These are phyloP conservation scores for Indicator maculatus DNA, from an alignment of 2,113 vertebrate genomes.

Conservation along the genomic window DNA sequence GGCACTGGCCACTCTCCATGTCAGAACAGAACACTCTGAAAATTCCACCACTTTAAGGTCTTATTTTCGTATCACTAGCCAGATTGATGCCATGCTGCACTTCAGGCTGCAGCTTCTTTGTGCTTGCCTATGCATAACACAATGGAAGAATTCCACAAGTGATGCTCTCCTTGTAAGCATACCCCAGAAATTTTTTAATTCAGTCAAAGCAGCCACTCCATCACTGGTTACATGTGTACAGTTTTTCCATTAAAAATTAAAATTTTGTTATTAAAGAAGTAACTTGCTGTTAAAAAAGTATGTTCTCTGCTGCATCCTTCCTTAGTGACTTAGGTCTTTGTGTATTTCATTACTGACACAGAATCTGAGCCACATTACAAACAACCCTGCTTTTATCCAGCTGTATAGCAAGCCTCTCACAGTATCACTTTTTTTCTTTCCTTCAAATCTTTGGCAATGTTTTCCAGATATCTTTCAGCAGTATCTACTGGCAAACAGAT, in stretches of 20 bases:
- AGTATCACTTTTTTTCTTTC: background rate
- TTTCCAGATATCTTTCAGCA: background rate
- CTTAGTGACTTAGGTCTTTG: background rate
- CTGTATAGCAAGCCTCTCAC: background rate
- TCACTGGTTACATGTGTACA: background rate
- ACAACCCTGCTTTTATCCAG: background rate
- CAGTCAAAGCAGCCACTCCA: background rate
- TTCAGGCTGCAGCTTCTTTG: background rate
- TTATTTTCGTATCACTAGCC: background rate
- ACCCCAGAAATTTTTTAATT: background rate
- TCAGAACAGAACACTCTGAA: background rate
- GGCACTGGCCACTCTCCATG: background rate
- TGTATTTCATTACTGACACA: background rate
- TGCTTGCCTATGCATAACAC: background rate
- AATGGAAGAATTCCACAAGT: background rate
- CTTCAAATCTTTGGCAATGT: background rate
- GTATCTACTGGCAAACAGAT: background rate
- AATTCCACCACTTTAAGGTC: background rate
- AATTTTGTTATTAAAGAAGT: background rate
- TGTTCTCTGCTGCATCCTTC: background rate
- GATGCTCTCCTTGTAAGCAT: background rate
- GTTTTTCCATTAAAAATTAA: background rate
- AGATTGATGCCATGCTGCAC: background rate
- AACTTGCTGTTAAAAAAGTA: background rate
- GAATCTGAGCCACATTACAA: background rate